phyloP scores from a whole-genome alignment of 1,140 invertebrate genomes.

The Yoshiicerus persimilis region DNA sequence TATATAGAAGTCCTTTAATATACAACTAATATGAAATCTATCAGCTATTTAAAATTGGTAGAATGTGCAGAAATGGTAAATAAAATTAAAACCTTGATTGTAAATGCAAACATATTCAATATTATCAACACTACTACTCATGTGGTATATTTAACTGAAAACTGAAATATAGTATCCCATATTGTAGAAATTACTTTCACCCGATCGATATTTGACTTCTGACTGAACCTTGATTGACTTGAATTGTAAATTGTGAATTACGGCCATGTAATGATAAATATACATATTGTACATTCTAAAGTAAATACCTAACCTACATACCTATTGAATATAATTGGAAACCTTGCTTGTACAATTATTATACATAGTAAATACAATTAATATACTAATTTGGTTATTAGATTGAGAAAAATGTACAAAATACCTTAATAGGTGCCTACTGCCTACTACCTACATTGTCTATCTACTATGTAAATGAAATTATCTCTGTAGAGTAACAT shows the following conservation, averaged over 20 bases:
- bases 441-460: constrained; percentile 13
- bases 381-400: not conserved
- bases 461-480: constrained; percentile 20
- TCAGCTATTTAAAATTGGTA: not conserved
- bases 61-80: no score
- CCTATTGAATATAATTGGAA: not conserved
- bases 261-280: not conserved
- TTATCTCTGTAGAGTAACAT: constrained; percentile 7
- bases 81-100: not conserved
- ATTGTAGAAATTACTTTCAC: not conserved
- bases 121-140: no score
- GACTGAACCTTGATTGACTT: constrained; percentile 2
- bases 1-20: not conserved
- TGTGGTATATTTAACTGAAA: not conserved
- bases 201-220: not conserved
- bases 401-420: constrained; percentile 14
- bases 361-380: not conserved
- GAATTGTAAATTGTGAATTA: not conserved
- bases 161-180: not conserved
- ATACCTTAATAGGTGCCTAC: constrained; percentile 9
- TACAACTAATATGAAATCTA: not conserved
- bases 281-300: not conserved
- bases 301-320: no score
- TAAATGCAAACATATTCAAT: not conserved
- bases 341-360: not conserved